Evolutionary conservation across 1,140 invertebrate genomes (phyloP).

Genomic region (Dreissena polymorpha): DNA sequence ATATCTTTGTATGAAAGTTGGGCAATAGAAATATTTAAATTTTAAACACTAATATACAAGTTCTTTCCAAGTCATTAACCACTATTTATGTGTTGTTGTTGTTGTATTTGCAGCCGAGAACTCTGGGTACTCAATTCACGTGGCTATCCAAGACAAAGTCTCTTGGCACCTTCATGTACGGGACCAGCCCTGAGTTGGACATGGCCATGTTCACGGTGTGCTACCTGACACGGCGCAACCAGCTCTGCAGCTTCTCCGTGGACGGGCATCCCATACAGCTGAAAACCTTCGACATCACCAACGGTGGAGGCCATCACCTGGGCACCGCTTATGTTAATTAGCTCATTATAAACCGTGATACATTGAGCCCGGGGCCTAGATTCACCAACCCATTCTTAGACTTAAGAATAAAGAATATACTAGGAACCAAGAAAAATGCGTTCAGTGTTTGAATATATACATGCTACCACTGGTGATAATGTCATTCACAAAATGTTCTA

Average conservation of each 20-base stretch:
- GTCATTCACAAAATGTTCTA: too few relatives aligned
- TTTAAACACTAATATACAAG: too few relatives aligned
- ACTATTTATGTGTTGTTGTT: too few relatives aligned
- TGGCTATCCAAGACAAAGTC: conserved; percentile 84
- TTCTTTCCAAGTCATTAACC: not conserved
- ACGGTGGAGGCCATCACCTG: conserved; percentile 25
- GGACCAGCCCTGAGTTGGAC: conserved; percentile 94
- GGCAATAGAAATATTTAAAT: too few relatives aligned
- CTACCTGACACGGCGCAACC: conserved; percentile 38
- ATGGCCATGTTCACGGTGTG: conserved; percentile 90
- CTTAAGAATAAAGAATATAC: too few relatives aligned
- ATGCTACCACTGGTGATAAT: too few relatives aligned
- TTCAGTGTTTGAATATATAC: too few relatives aligned
- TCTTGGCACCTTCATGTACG: conserved; percentile 90
- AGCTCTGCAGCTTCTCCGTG: conserved; percentile 45
- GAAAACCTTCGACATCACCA: conserved; percentile 38
- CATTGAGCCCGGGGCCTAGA: too few relatives aligned
- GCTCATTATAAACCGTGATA: too few relatives aligned
- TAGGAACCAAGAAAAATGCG: too few relatives aligned
- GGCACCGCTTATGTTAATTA: conserved; percentile 28
- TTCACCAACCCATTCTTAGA: too few relatives aligned
- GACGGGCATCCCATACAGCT: conserved; percentile 37
- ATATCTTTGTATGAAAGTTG: not conserved
- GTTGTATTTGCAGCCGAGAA: conserved; percentile 50
- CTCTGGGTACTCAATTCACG: conserved; percentile 40